phyloP scores from a whole-genome alignment of 2,797 vertebrate species.

The Hirundo rustica region DNA sequence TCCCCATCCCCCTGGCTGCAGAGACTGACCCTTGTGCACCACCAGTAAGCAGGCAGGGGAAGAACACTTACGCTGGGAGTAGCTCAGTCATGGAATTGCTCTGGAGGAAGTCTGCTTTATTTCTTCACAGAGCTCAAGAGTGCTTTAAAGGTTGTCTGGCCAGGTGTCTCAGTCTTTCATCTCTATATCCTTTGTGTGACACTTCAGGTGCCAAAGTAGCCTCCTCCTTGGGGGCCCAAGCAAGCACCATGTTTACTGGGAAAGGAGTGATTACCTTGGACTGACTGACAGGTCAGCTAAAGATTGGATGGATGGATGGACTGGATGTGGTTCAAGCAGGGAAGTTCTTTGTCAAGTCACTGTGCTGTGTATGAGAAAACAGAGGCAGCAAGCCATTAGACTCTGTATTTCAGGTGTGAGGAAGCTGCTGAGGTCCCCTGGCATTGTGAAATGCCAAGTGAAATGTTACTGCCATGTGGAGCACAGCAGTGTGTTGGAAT shows the following conservation, averaged over 20 bases:
- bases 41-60: background rate
- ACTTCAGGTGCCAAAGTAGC: conserved; percentile 5
- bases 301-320: background rate
- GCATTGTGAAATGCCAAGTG: conserved; percentile 4
- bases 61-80: background rate
- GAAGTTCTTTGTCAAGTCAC: conserved; percentile 16
- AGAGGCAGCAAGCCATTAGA: background rate
- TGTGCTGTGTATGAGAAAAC: background rate
- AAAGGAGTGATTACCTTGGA: conserved; percentile 24
- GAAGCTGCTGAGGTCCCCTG: background rate
- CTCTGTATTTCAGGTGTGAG: background rate
- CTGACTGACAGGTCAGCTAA: background rate
- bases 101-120: conserved; percentile 15
- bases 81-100: conserved; percentile 42
- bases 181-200: background rate
- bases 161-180: conserved; percentile 16
- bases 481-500: background rate
- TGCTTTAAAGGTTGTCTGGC: background rate
- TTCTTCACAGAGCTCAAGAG: background rate
- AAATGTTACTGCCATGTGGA: background rate
- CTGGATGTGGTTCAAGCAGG: background rate
- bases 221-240: background rate
- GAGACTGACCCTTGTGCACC: conserved; percentile 46
- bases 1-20: background rate
- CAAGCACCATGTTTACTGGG: background rate